Evolutionary conservation across 2,113 vertebrate species (phyloP), one percentile per base, ranked within the genome.

Genomic region (Grallaria varia): DNA sequence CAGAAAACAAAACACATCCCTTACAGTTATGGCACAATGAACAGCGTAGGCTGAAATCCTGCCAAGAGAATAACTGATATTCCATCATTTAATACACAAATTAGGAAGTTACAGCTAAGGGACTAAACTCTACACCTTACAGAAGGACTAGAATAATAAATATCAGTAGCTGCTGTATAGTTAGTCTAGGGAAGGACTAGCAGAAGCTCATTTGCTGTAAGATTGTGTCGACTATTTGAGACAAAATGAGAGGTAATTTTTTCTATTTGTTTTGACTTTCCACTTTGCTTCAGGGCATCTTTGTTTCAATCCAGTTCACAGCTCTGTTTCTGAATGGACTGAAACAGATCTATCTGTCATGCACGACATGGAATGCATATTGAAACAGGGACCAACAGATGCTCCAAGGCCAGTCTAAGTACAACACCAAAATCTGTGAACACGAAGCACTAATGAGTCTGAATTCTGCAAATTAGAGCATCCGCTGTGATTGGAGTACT

Each of bases 381-480:
- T 58, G 66, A 87, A 93, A 96, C 39, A 95, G 93, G 64, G 27
- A 94, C 11, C 42, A 88, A 45, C 79, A 92, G 80, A 93, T 84
- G 86, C 84, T 94, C 89, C 80, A 84, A 83, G 74, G 90, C 89
- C 84, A 91, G 58, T 19, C 78, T 59, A 0, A 1, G 39, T 16
- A 71, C 60, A 77, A 33, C 8, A 58, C 28, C 12, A 47, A 35
- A 62, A 77, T 15, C 31, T 90, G 87, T 59, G 47, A 95, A 82
- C 6, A 55, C 63, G 44, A 16, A 78, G 9, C 2, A 37, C 50
- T 89, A 87, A 83, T 86, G 42, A 95, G 66, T 33, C 71, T 28
- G 63, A 56, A 33, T 39, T 52, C 27, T 93, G 42, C 39, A 25
- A 28, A 78, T 93, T 44, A 91, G 53, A 91, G 90, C 60, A 79